Evolutionary conservation across 2,113 vertebrate genomes (phyloP).

Genomic region (Pholis gunnellus): DNA sequence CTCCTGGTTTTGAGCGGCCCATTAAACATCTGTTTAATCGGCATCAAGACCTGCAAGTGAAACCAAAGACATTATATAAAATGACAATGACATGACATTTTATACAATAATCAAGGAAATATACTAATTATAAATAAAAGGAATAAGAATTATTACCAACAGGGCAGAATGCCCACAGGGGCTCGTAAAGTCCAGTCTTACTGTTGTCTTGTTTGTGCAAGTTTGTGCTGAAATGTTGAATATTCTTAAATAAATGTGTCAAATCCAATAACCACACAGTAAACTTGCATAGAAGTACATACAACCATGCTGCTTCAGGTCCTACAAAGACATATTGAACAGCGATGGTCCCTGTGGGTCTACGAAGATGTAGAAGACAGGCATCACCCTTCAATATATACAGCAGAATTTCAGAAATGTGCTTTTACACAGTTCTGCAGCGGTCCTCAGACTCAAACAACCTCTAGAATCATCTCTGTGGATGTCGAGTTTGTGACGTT

Average conservation of each 20-base stretch:
- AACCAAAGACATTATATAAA: not conserved
- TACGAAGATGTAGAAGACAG: no score
- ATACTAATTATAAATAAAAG: not conserved
- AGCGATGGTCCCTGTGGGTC: not conserved
- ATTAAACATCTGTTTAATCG: constrained; percentile 74
- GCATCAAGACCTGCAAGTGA: constrained; percentile 64
- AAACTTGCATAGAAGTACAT: not conserved
- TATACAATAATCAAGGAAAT: not conserved
- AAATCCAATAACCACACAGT: not conserved
- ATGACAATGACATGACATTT: not conserved
- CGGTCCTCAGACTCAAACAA: not conserved
- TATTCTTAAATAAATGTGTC: not conserved
- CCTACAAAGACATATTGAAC: no score
- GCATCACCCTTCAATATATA: no score
- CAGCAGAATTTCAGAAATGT: no score
- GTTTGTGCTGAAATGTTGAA: not conserved
- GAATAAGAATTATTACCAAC: not conserved
- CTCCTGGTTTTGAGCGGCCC: constrained; percentile 69
- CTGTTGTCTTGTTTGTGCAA: not conserved
- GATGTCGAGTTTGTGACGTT: not conserved
- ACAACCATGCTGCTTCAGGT: not conserved
- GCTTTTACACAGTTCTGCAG: no score
- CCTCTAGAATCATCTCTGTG: not conserved
- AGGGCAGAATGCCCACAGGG: not conserved
- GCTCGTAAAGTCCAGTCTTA: not conserved